Base-by-base conservation (phyloP, 2,888 invertebrate species). In the Megalurothrips usitatus region DNA sequence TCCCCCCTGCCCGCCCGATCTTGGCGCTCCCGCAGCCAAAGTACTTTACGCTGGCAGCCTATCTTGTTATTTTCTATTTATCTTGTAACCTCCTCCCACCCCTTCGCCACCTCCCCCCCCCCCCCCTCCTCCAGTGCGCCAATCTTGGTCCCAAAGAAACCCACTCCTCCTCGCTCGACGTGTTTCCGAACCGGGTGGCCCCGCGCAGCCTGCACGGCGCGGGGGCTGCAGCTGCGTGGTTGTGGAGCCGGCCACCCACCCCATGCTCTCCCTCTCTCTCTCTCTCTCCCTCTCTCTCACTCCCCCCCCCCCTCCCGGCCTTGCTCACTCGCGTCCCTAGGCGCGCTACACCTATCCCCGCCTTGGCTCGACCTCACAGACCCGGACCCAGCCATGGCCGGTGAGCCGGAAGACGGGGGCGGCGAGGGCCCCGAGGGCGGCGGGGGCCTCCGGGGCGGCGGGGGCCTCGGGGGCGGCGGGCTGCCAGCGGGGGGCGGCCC, bases 51-150 rank as follows among this genome's bases (percentile, higher is more conserved):
- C 68, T 26, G 68, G 23, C 68, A 75, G 68, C 68, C 68, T 75
- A 75, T 75, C 68, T 75, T 75, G 68, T 75, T 75, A 75, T 75
- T 75, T 75, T 75, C 68, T 75, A 75, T 75, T 75, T 75, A 75
- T 75, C 68, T 75, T 75, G 68, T 75, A 75, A 26, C 26, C 26
- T 26, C 68, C 26, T 26, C 68, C 23, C 68, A 11, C 68, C 68
- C 68, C 68, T 23, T 9, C 68, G n/a, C 68, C 26, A 58, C 14
- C 68, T 12, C 68, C 4, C 11, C 23, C 63, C 68, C 26, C 68
- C 4, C 11, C 23, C 63, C 23, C 23, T 23, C 9, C 68, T 9
- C 58, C 58, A 58, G 68, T 26, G 68, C 68, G 23, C 68, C 68
- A 75, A 75, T 75, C 68, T 75, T 75, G 68, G 68, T 58, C 19